Evolutionary conservation across 2,888 invertebrate genomes (phyloP), one percentile per base, ranked within the genome.

Genomic region (Agonopterix arenella): DNA sequence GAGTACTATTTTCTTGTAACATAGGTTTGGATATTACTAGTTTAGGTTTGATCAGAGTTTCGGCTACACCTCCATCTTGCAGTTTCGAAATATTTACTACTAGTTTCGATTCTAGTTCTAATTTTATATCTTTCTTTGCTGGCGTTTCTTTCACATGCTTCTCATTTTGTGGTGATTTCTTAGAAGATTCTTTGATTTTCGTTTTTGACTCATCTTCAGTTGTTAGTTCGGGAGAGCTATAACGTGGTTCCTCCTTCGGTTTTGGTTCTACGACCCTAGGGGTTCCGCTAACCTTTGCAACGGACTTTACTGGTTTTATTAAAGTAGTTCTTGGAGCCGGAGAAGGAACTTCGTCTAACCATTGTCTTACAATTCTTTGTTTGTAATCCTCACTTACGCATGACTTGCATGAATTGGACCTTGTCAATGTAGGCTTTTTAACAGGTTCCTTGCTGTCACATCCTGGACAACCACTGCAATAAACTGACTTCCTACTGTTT

Each of bases 361-460:
- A 95, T 77, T 93, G 93, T 55, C 93, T 90, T n/a, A 95, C 94
- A 66, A 93, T 94, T 62, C 89, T 91, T 56, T 94, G 93, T 65
- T 95, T 95, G 61, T 92, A 93, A 54, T 94, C 94, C 51, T 91
- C 89, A 53, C 88, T 84, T 1, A 90, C 81, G 66, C 92, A 92
- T 44, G 88, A 88, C 57, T 91, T 90, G 60, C 92, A 92, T 2
- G 84, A 90, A 56, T 84, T 89, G 5, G 89, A 89, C 59, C 90
- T 79, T 9, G 75, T 76, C 10, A 89, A 62, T 16, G 77, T 59
- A 43, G 70, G 59, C 57, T 80, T 82, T 50, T 76, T 73, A 18
- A 76, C 71, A 57, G 58, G 67, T 2, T 65, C 70, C 52, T 64
- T 80, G 53, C 64, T 89, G 49, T 90, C 90, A 59, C 93, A 94